A percentile compares a stretch with the other conserved stretches of the same genome.
Conservation (phyloP, 53 echinoderm and acorn worm genomes). For the Antedon mediterranea region DNA sequence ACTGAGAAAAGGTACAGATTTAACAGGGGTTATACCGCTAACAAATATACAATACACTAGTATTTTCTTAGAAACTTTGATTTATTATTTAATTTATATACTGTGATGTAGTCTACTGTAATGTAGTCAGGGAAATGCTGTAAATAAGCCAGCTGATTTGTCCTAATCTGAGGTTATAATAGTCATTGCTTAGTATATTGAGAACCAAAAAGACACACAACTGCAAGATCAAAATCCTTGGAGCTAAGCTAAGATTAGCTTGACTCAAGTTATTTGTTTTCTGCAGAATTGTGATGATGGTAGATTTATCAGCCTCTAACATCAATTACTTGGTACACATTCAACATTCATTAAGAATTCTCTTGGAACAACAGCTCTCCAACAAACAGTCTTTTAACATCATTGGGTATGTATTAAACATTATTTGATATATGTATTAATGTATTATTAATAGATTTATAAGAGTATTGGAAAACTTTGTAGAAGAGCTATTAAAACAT, state of each 20-base stretch:
- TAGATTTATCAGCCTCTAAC: slow-evolving; percentile 79
- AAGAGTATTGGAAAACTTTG: slow-evolving; percentile 1
- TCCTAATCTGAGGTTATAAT: too few relatives aligned
- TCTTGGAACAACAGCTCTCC: slow-evolving; percentile 75
- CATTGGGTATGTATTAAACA: slow-evolving; percentile 63
- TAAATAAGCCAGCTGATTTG: too few relatives aligned
- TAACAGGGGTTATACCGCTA: neutral
- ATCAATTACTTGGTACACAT: slow-evolving; percentile 93
- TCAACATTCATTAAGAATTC: slow-evolving; percentile 72
- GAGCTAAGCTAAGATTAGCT: too few relatives aligned
- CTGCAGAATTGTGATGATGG: slow-evolving; percentile 62
- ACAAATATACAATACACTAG: neutral
- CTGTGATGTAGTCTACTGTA: too few relatives aligned
- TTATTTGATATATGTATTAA: too few relatives aligned
- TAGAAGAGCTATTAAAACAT: neutral
- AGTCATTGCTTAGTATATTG: too few relatives aligned
- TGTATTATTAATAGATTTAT: too few relatives aligned
- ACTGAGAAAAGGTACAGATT: slow-evolving; percentile 65
- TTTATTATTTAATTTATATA: too few relatives aligned
- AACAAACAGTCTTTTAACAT: slow-evolving; percentile 89
- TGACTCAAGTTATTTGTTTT: neutral
- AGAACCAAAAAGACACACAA: too few relatives aligned
- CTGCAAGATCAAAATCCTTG: too few relatives aligned
- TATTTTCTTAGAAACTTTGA: neutral
- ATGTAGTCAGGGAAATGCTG: too few relatives aligned